Percentiles rank a stretch among this genome's conserved stretches.
Conservation (phyloP, 2,113 vertebrate species). For the Chamaetylas fuelleborni region DNA sequence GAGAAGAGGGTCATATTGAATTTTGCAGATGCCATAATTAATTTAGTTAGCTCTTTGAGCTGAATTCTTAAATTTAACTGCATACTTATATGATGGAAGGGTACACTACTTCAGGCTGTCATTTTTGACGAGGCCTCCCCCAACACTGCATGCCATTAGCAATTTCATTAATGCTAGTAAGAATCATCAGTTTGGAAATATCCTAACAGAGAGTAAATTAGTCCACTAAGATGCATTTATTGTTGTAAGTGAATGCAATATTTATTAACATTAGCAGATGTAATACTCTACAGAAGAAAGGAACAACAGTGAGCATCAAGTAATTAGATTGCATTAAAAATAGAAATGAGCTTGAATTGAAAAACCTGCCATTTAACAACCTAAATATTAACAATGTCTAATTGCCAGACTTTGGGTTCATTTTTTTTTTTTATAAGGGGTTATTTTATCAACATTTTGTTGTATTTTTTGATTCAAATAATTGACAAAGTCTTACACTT, state of each 20-base stretch:
- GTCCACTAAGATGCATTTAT: neutral
- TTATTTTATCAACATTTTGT: neutral
- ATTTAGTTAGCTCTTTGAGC: neutral
- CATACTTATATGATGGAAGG: neutral
- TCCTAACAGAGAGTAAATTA: neutral
- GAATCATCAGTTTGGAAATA: neutral
- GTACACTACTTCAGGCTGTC: neutral
- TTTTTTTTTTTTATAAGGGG: neutral
- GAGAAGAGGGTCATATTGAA: neutral
- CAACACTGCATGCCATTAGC: neutral
- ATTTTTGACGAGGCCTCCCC: neutral
- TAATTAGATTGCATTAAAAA: neutral
- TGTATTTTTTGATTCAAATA: neutral
- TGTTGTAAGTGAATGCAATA: neutral
- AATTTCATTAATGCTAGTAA: slow-evolving; percentile 17
- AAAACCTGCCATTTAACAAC: neutral
- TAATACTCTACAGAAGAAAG: neutral
- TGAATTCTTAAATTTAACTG: neutral
- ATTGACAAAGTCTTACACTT: neutral
- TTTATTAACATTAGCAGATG: neutral
- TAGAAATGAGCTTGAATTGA: neutral
- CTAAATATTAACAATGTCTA: neutral
- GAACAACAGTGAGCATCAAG: neutral
- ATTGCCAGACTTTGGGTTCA: neutral
- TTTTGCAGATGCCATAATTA: neutral